Percentiles rank a stretch among this genome's conserved stretches.
Evolutionary conservation across 2,797 vertebrate genomes (phyloP).

Genomic region (Pseudochirops cupreus): DNA sequence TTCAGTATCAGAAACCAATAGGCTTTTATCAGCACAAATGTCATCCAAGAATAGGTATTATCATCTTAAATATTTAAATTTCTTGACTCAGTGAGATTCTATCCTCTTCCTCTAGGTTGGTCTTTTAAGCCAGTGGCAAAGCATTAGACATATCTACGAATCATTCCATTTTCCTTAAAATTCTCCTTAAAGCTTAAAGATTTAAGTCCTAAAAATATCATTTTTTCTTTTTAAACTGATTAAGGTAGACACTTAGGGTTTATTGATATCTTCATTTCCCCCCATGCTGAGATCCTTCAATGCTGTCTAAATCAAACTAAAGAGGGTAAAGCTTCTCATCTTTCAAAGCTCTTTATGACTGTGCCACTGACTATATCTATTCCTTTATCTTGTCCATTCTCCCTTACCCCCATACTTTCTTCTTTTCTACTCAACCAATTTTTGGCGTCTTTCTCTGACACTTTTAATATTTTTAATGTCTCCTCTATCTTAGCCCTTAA

Average conservation of each 20-base stretch:
- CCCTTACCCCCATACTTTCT: neutral
- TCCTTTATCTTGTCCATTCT: neutral
- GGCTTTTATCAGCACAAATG: too few relatives aligned
- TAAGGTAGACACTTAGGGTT: neutral
- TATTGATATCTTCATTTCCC: neutral
- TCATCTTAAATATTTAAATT: too few relatives aligned
- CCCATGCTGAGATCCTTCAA: neutral
- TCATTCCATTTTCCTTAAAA: neutral
- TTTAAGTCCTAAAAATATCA: neutral
- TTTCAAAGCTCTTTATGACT: conserved; percentile 1
- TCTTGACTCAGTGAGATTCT: too few relatives aligned
- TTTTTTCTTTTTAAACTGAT: conserved; percentile 7
- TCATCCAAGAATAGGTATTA: too few relatives aligned
- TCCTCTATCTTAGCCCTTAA: neutral
- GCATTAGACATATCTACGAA: too few relatives aligned
- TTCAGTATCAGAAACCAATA: too few relatives aligned
- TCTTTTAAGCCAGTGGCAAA: too few relatives aligned
- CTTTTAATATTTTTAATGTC: conserved; percentile 1
- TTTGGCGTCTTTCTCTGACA: neutral
- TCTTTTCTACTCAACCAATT: too few relatives aligned
- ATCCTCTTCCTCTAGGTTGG: too few relatives aligned
- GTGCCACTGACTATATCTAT: neutral
- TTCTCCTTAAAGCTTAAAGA: neutral
- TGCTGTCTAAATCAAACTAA: neutral
- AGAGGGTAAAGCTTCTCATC: neutral